Base-by-base conservation (phyloP, 2,888 invertebrate genomes). In the Camptogramma bilineatum region DNA sequence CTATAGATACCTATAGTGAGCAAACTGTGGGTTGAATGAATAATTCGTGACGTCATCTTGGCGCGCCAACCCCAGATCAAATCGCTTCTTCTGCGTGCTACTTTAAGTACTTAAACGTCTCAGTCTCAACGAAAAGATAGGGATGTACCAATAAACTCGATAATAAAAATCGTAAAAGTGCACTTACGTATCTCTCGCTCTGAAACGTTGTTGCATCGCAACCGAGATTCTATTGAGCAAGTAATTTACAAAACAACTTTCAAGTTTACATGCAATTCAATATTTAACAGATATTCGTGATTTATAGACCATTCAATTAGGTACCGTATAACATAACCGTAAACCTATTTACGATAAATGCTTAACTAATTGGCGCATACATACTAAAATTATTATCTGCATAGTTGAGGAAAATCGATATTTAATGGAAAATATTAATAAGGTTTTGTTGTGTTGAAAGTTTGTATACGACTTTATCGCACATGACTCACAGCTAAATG, bases 21-120 rank as follows among this genome's bases (percentile, higher is more conserved):
- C 34, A 50, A 53, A 57, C 48, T 58, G 59, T 44, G 53, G 42
- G 39, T 64, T 53, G 59, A 52, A 86, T 82, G 79, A 84, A 84
- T 85, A 84, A 78, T 82, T 81, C 78, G 80, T 88, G 90, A 88
- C 87, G 88, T 88, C 86, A 88, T 66, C 72, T 71, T 82, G 82
- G 81, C 83, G 80, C 77, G 80, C 80, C 81, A 75, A 78, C 76
- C 74, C 78, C 74, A 79, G 85, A 87, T 88, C 87, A 87, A 87
- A 86, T 83, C 82, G 82, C 80, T 83, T 82, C 82, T 82, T 80
- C 84, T 62, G 79, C 24, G 42, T 28, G 53, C 54, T 39, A 53
- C 59, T 52, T 39, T 52, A 52, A 56, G 44, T 54, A 44, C 53
- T 54, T 24, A 24, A 50, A 54, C 47, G 52, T 56, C 21, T 48